A percentile compares a stretch with the other conserved stretches of the same genome.
These are phyloP conservation scores for Octonoba sinensis DNA, from an alignment of 2,888 invertebrate genomes.

Conservation along the genomic window DNA sequence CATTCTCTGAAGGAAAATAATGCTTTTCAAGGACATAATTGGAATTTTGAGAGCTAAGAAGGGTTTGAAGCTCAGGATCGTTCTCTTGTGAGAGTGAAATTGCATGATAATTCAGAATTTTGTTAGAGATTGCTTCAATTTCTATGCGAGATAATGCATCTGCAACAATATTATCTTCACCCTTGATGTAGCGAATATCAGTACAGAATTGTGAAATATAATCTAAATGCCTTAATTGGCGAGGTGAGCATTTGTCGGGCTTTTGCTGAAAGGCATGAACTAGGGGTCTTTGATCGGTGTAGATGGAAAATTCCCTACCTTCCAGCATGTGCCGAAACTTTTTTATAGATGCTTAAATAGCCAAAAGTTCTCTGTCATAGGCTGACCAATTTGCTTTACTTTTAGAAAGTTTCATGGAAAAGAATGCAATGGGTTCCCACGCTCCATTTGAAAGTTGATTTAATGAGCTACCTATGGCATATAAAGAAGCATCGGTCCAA, in stretches of 20 bases:
- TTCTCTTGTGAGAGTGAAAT: not conserved
- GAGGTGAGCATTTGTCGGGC: constrained; percentile 67
- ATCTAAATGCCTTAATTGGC: too few relatives aligned
- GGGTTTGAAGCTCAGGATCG: constrained; percentile 1
- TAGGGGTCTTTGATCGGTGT: constrained; percentile 64
- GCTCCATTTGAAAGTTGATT: not conserved
- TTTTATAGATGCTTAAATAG: constrained; percentile 66
- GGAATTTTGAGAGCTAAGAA: not conserved
- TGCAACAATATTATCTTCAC: constrained; percentile 22
- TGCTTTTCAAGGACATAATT: not conserved
- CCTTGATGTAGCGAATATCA: constrained; percentile 67
- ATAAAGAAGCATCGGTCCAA: constrained; percentile 15
- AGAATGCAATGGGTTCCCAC: constrained; percentile 63
- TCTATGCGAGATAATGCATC: constrained; percentile 38
- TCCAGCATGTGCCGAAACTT: constrained; percentile 61
- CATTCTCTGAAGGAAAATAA: not conserved
- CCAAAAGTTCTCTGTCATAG: constrained; percentile 67
- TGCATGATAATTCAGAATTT: not conserved
- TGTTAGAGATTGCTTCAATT: not conserved
- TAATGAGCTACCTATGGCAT: constrained; percentile 11
- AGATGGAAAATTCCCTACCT: constrained; percentile 16
- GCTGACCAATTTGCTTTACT: constrained; percentile 21
- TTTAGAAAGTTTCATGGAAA: constrained; percentile 25
- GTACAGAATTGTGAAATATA: too few relatives aligned
- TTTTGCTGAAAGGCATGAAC: constrained; percentile 9